Evolutionary conservation across 2,888 invertebrate species (phyloP).

Genomic region (Dasysyrphus tricinctus): DNA sequence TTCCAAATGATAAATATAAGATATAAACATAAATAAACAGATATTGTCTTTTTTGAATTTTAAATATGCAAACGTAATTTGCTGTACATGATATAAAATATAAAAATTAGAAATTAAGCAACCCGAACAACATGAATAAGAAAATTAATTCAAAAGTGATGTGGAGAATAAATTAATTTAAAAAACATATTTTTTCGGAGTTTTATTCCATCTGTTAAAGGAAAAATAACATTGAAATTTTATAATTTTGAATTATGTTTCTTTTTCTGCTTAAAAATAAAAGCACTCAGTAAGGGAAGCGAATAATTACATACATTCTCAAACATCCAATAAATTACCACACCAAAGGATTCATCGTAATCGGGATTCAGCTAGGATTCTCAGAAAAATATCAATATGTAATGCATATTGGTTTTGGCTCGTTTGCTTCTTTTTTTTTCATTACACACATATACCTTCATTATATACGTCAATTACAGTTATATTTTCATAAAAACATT

Average conservation of each 20-base stretch:
- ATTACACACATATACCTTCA: too few species aligned
- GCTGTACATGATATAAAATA: constrained; percentile 68
- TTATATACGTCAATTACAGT: too few species aligned
- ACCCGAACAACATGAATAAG: constrained; percentile 60
- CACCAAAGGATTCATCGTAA: too few species aligned
- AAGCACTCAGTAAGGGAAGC: too few species aligned
- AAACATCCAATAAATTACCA: too few species aligned
- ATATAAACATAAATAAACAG: constrained; percentile 34
- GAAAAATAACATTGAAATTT: background rate
- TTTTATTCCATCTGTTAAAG: background rate
- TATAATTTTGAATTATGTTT: background rate
- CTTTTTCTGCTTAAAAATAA: background rate
- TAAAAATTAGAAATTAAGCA: constrained; percentile 62
- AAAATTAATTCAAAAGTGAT: constrained; percentile 60
- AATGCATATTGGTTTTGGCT: too few species aligned
- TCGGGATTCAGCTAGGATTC: too few species aligned
- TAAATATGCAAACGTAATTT: constrained; percentile 70
- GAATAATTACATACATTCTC: too few species aligned
- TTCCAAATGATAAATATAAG: constrained; percentile 67
- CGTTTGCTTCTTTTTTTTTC: too few species aligned
- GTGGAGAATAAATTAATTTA: constrained; percentile 69
- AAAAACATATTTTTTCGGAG: constrained; percentile 9
- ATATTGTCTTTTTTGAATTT: constrained; percentile 71
- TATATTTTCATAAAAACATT: too few species aligned
- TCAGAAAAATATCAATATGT: too few species aligned